Base-by-base conservation (phyloP, 2,888 invertebrate genomes). In the Gryllus longicercus region DNA sequence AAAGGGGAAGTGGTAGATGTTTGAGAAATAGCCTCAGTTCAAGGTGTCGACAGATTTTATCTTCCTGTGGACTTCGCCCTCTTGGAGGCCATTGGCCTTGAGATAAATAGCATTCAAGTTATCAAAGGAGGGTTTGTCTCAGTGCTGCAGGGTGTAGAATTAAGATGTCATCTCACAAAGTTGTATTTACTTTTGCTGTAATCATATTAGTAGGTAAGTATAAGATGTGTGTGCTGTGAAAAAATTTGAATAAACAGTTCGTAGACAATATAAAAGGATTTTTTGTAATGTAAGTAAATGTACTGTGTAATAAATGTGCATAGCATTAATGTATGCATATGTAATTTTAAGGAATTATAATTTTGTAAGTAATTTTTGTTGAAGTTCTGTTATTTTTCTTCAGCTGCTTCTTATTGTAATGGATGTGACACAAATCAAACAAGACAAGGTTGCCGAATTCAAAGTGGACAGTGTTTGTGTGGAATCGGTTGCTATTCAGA, bases 401-500 rank as follows among this genome's bases (percentile, higher is more conserved):
- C n/a, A 63, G 63, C 38, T 38, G 38, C 8, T 38, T 38, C 38
- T 38, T 38, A 8, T 38, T 38, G 74, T 74, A 74, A 38, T 50
- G 78, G 81, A 75, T 93, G 93, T 83, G 91, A 92, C 75, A 86
- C 89, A 75, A 89, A 90, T 75, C 89, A 92, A 83, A 87, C 88
- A 78, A 89, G 90, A 80, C 88, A 89, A 84, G 93, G 93, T 16
- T 93, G 93, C 86, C 89, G 92, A 83, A 91, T 93, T 83, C 87
- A 88, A 82, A 91, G 90, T 38, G 87, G 89, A 11, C 86, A 88
- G 51, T 94, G 93, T 86, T 88, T 89, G 5, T 93, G 93, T 84
- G 92, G 91, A 16, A 90, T 88, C 82, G 93, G 93, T 0, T 93
- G 93, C 85, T 89, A 88, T 82, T 89, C 90, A 0, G 93, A 93